Evolutionary conservation across 23 tunicate genomes (phyloP), one percentile per base, ranked within the genome.

Genomic region (Phallusia fumigata): DNA sequence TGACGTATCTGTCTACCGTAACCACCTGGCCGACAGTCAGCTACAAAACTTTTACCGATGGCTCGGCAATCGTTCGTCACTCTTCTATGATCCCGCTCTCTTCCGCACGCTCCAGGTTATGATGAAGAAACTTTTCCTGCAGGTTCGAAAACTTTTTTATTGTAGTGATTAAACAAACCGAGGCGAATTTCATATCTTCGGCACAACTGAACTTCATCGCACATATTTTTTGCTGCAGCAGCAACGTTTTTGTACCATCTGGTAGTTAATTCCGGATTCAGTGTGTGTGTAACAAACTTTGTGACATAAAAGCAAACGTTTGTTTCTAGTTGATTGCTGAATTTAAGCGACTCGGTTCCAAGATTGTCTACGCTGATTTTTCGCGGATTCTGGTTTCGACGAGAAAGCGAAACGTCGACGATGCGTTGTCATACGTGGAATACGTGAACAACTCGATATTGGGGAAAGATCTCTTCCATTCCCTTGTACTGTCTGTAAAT

Each of bases 301-400:
- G n/a, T n/a, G n/a, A n/a, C n/a, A n/a, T n/a, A n/a, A n/a, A n/a
- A n/a, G 15, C 16, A 26, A 15, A 16, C 30, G 21, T 73, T 19
- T 73, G 30, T 53, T 52, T 75, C 35, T 83, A 89, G 95, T 51
- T 95, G 58, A 75, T 87, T 16, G 82, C 91, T 19, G 99, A 95
- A 72, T 90, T 95, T 35, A 95, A 90, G 31, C 85, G 96, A 5
- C 80, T 95, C 28, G 99, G 99, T 30, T 90, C 95, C 0, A 84
- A 77, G 32, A 81, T 90, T 31, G 89, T 95, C 1, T 81, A 78
- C 84, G 99, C 95, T 36, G 81, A 85, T 83, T 90, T 90, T 65
- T 40, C 83, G 0, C 80, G 84, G 24, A 40, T 95, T 52, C 50
- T 95, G 3, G 78, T 95, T 19, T 86, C 84, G 24, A 95, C 99